phyloP scores from a whole-genome alignment of 2,888 invertebrate species.

The Notocelia uddmanniana region DNA sequence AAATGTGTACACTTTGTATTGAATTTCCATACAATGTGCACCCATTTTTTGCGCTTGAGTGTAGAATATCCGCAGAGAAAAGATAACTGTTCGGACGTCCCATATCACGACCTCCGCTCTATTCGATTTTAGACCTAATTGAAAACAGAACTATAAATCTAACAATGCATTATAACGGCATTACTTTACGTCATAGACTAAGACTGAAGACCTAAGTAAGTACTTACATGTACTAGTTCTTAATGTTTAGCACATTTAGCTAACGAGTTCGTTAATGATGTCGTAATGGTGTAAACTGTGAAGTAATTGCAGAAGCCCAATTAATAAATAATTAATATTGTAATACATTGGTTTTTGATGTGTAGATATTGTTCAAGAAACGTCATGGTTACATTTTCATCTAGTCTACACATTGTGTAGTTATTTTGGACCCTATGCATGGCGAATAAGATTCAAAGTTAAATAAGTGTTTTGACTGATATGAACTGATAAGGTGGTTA shows the following conservation, averaged over 20 bases:
- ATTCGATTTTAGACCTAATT: no score
- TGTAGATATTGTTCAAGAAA: not conserved
- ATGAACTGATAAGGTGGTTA: constrained; percentile 6
- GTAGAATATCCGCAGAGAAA: no score
- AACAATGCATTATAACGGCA: no score
- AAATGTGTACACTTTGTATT: no score
- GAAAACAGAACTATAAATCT: no score
- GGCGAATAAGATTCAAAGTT: not conserved
- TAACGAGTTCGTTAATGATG: not conserved
- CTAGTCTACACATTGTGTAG: not conserved
- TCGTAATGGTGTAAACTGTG: not conserved
- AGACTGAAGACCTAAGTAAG: no score
- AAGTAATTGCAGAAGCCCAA: not conserved
- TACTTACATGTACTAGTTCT: no score
- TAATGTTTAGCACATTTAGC: not conserved
- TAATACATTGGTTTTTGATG: not conserved
- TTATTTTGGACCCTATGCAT: not conserved
- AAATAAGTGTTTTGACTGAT: no score
- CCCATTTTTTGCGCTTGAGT: no score
- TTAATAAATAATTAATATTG: not conserved
- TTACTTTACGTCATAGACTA: no score
- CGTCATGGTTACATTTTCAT: not conserved
- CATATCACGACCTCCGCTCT: no score
- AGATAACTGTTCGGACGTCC: not conserved
- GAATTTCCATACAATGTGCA: no score